A percentile compares a stretch with the other conserved stretches of the same genome.
Conservation (phyloP, 2,113 vertebrate genomes). For the Neotragus moschatus region DNA sequence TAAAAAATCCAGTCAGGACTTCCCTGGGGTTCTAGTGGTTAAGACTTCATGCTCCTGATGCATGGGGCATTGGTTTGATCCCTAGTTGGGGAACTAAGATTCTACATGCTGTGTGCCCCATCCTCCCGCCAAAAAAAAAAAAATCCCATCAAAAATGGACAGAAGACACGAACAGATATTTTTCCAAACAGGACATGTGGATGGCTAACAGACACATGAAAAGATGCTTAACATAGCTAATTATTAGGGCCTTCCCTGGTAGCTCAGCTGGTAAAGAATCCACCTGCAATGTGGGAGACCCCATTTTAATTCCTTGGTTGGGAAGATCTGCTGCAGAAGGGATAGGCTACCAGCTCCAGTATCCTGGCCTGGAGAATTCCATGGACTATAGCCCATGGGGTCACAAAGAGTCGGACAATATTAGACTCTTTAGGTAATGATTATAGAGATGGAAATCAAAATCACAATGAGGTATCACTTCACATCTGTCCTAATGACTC, state of each 20-base stretch:
- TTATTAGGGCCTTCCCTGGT: background rate
- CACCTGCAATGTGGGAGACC: background rate
- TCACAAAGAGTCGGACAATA: background rate
- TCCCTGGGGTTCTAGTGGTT: background rate
- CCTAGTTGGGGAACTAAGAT: background rate
- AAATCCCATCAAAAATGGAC: background rate
- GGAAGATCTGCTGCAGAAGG: background rate
- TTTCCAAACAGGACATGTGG: background rate
- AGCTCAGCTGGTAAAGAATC: background rate
- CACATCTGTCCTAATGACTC: background rate
- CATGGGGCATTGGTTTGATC: background rate
- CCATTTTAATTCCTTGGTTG: background rate
- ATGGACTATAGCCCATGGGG: background rate
- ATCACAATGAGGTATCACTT: background rate
- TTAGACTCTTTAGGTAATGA: background rate
- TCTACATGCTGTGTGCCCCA: background rate
- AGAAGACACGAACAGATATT: background rate
- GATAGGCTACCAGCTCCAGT: background rate
- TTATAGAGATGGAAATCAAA: background rate
- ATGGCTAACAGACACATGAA: background rate
- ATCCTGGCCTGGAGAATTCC: background rate
- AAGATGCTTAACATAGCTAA: background rate
- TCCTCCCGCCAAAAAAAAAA: background rate
- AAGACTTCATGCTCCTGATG: background rate
- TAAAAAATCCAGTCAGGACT: background rate